phyloP scores from a whole-genome alignment of 2,797 vertebrate species.

The Falco rusticolus region DNA sequence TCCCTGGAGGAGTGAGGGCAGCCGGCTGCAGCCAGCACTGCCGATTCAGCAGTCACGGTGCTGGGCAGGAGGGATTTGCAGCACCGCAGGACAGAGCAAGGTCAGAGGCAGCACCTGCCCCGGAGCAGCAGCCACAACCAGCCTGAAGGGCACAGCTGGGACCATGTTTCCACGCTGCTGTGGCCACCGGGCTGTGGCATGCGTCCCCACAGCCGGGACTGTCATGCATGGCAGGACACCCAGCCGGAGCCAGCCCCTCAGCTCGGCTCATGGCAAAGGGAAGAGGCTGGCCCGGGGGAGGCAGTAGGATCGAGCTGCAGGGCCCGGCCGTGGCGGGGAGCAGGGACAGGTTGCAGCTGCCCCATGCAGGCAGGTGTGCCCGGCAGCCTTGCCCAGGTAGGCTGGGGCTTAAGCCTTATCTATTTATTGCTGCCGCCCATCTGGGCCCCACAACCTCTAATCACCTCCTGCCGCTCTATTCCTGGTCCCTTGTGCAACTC shows the following conservation, averaged over 20 bases:
- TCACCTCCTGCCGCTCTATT: constrained; percentile 34
- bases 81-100: constrained; percentile 45
- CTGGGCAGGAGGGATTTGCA: constrained; percentile 38
- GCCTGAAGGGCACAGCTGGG: not conserved
- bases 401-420: not conserved
- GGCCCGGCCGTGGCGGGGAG: not conserved
- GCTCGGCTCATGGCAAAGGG: not conserved
- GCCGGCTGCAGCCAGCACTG: not conserved
- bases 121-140: not conserved
- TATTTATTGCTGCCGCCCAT: constrained; percentile 31
- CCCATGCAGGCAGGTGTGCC: not conserved
- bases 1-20: not conserved
- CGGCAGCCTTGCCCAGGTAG: constrained; percentile 6
- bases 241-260: fast-evolving
- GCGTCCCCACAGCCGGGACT: not conserved
- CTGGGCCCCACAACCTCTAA: not conserved
- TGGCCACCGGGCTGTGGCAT: fast-evolving
- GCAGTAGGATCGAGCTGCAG: not conserved
- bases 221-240: fast-evolving
- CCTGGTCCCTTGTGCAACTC: constrained; percentile 41
- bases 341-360: not conserved
- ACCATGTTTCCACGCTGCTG: not conserved
- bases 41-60: constrained; percentile 47
- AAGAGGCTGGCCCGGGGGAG: not conserved
- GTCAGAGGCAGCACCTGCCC: constrained; percentile 13